These are phyloP conservation scores for Halcyon badia DNA, from an alignment of 2,797 vertebrate genomes.

Conservation along the genomic window DNA sequence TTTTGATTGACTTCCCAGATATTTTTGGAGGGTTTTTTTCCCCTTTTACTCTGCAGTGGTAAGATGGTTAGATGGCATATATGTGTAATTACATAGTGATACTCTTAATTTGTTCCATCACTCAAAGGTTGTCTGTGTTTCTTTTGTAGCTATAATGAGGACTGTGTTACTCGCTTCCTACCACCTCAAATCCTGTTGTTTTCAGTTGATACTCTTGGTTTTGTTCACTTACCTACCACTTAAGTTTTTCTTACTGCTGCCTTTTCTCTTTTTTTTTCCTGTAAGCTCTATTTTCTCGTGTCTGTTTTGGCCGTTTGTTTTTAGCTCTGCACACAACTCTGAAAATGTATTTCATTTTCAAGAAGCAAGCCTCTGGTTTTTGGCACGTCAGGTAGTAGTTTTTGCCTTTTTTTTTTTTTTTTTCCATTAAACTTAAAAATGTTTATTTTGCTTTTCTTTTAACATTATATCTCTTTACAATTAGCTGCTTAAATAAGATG, in stretches of 20 bases:
- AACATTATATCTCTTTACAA: neutral
- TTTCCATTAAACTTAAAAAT: neutral
- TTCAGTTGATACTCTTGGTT: neutral
- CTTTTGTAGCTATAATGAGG: neutral
- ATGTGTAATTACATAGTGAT: neutral
- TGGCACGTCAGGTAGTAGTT: neutral
- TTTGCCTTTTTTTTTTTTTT: neutral
- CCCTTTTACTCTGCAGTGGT: neutral
- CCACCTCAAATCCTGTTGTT: neutral
- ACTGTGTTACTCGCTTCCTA: neutral
- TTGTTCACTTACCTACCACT: neutral
- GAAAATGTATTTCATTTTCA: neutral
- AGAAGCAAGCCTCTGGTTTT: neutral
- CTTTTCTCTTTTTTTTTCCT: neutral
- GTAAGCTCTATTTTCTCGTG: neutral
- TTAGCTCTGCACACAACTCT: neutral
- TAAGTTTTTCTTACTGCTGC: neutral
- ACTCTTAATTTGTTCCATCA: constrained; percentile 1
- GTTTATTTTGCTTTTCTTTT: neutral
- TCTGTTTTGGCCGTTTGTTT: neutral
- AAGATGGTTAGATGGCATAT: neutral
- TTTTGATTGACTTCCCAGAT: neutral
- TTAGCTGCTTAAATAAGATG: neutral
- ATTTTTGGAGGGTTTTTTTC: neutral
- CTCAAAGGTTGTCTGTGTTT: neutral